phyloP scores from a whole-genome alignment of 2,888 invertebrate genomes.

The Lycocerus yunnanus region DNA sequence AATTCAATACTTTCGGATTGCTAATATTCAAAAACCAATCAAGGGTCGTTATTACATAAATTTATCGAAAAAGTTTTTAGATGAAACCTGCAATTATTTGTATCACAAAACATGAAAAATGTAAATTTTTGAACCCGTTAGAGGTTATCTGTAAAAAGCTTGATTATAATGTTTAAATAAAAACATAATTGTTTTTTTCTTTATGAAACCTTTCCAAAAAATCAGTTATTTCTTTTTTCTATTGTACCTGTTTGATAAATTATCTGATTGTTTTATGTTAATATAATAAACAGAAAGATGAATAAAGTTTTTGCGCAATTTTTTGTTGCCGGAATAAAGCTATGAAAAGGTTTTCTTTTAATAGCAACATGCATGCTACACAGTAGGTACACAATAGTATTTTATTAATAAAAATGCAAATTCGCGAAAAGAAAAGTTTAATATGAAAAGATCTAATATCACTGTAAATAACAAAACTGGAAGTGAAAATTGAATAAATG shows the following conservation, averaged over 20 bases:
- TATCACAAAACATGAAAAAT: not conserved
- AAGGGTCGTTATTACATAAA: not conserved
- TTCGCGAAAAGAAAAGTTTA: not conserved
- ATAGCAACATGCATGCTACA: not conserved
- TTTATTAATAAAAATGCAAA: not conserved
- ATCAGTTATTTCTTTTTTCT: not conserved
- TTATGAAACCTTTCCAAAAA: not conserved
- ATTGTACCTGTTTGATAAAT: not conserved
- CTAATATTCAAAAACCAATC: not conserved
- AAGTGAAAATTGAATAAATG: too few species aligned
- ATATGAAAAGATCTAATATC: not conserved
- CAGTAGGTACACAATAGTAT: too few species aligned
- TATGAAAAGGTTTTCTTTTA: not conserved
- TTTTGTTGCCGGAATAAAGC: not conserved
- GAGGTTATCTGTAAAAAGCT: not conserved
- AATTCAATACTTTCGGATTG: not conserved
- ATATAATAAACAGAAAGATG: not conserved
- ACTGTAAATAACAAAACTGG: too few species aligned
- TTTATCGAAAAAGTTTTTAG: not conserved
- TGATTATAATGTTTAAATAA: not conserved
- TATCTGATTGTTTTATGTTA: too few species aligned
- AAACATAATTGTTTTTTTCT: too few species aligned
- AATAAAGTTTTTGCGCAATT: not conserved
- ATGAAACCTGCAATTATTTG: not conserved
- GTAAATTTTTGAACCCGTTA: not conserved